Evolutionary conservation across 2,797 vertebrate species (phyloP).

Genomic region (Enteromius argenteus): DNA sequence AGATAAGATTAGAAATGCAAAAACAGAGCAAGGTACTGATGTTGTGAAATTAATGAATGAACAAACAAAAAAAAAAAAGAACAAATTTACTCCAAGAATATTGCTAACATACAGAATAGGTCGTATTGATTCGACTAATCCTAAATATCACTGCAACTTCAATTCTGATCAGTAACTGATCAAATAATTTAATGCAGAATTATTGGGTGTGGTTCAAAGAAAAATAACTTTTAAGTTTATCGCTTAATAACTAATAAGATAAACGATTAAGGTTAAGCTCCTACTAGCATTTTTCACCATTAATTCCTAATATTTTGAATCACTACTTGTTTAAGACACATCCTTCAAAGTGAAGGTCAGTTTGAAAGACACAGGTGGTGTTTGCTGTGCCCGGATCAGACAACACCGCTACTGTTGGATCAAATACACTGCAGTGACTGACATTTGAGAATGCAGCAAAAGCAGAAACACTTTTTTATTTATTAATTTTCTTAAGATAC

Average conservation of each 20-base stretch:
- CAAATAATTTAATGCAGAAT: slow-evolving; percentile 8
- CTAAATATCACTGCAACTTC: not conserved
- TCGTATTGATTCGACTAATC: not conserved
- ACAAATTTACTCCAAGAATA: not conserved
- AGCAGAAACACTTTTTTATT: not conserved
- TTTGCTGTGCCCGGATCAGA: slow-evolving; percentile 47
- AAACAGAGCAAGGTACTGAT: not conserved
- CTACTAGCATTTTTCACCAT: not conserved
- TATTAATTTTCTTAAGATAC: not conserved
- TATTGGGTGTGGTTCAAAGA: slow-evolving; percentile 26
- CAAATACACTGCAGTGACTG: slow-evolving; percentile 34
- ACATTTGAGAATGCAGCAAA: slow-evolving; percentile 10
- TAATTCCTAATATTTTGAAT: slow-evolving; percentile 25
- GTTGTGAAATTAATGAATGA: not conserved
- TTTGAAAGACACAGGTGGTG: slow-evolving; percentile 50
- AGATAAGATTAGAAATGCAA: slow-evolving; percentile 2
- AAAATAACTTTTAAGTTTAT: not conserved
- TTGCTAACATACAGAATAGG: not conserved
- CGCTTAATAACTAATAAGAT: not conserved
- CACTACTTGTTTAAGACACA: slow-evolving; percentile 23
- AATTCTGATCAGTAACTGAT: not conserved
- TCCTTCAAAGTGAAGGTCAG: slow-evolving; percentile 54
- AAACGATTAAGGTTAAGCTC: not conserved
- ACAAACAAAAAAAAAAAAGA: not conserved
- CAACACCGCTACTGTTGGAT: slow-evolving; percentile 23